A percentile compares a stretch with the other conserved stretches of the same genome.
Conservation (phyloP, 2,113 vertebrate genomes). For the Bos taurus region DNA sequence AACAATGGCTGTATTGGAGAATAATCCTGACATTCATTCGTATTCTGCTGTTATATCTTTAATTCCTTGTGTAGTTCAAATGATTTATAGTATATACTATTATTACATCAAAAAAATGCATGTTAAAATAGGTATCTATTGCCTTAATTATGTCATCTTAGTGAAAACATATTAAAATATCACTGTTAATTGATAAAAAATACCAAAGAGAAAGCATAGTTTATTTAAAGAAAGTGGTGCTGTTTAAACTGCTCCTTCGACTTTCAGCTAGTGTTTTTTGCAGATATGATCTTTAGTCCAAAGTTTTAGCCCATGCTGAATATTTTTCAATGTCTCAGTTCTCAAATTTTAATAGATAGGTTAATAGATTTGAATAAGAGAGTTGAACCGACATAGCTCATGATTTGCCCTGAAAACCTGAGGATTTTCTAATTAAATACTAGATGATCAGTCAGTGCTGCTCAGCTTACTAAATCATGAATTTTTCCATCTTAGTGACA, state of each 20-base stretch:
- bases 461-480: conserved; percentile 65
- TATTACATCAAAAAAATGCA: neutral
- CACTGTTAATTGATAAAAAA: neutral
- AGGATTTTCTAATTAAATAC: conserved; percentile 59
- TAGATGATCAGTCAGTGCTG: neutral
- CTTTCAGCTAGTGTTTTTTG: conserved; percentile 8
- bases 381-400: neutral
- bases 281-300: neutral
- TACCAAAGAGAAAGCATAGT: neutral
- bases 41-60: neutral
- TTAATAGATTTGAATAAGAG: conserved; percentile 41
- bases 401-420: conserved; percentile 46
- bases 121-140: neutral
- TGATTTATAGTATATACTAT: neutral
- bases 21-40: neutral
- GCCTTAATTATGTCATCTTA: neutral
- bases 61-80: neutral
- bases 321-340: conserved; percentile 26
- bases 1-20: neutral
- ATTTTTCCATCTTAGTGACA: conserved; percentile 61
- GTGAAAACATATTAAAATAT: neutral
- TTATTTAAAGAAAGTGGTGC: neutral
- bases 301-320: neutral
- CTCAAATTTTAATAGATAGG: neutral
- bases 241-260: neutral